Evolutionary conservation across 2,113 vertebrate species (phyloP), one percentile per base, ranked within the genome.

Genomic region (Globicephala melas): DNA sequence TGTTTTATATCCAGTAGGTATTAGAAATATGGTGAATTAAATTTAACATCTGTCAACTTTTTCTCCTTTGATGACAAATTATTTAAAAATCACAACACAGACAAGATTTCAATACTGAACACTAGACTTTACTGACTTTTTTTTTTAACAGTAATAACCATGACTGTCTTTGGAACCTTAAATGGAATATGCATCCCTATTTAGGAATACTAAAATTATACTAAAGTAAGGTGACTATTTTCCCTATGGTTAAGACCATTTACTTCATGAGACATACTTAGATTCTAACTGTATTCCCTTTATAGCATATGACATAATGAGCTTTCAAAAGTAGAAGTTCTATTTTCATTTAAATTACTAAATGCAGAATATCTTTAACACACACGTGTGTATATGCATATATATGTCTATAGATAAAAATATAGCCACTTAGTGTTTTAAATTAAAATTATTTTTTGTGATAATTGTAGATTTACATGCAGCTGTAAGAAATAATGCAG

Each of bases 131-230:
- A 92, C 38, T 73, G 47, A 89, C 41, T 81, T 21, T 91, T 79
- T 79, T 79, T 89, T 94, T 83, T 55, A 74, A 81, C 25, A 63
- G 73, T 84, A 85, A 90, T 82, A 94, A 47, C 73, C 14, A 93
- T 84, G 50, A 88, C 21, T 58, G 28, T 38, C 23, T 58, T 88
- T 93, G 82, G 33, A 81, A 76, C 60, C 71, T 70, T 81, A 96
- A 93, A 92, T 94, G 38, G 65, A 93, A 77, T 74, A 55, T 85
- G 60, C 20, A 91, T 96, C 84, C 21, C 14, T 82, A 84, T 91
- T 91, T 93, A 95, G 93, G 67, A 91, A 76, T 80, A 91, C 96
- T 97, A 97, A 98, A 94, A 97, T 97, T 98, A 97, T 36, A 74
- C 53, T 60, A 62, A 93, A 89, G 82, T 84, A 97, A 97, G 84